Evolutionary conservation across 1,140 invertebrate species (phyloP).

Genomic region (Meteorus sp.): DNA sequence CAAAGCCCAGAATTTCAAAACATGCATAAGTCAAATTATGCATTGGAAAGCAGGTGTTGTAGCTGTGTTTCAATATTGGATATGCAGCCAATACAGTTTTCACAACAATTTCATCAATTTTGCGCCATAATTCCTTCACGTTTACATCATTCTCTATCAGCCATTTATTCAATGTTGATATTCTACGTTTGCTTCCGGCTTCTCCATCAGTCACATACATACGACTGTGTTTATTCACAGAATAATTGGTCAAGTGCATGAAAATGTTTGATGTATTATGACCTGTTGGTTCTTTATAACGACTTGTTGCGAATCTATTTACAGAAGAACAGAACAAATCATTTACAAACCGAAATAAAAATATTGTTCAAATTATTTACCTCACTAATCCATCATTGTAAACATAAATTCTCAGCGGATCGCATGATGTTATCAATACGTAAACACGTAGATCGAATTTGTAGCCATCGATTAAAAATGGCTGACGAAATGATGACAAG

Average conservation of each 20-base stretch:
- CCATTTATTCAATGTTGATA: constrained; percentile 79
- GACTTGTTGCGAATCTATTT: constrained; percentile 86
- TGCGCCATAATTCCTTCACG: constrained; percentile 74
- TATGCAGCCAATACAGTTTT: constrained; percentile 86
- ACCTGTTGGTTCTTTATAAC: constrained; percentile 78
- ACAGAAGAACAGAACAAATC: no score
- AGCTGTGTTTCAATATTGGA: constrained; percentile 84
- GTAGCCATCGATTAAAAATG: constrained; percentile 90
- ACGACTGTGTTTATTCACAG: constrained; percentile 88
- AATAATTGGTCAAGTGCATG: constrained; percentile 98
- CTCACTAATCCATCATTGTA: constrained; percentile 94
- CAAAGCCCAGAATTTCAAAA: constrained; percentile 88
- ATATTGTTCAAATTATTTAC: constrained; percentile 44
- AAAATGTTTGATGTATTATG: constrained; percentile 83
- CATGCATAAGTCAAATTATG: constrained; percentile 83
- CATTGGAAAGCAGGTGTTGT: constrained; percentile 83
- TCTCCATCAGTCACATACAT: constrained; percentile 77
- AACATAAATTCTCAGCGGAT: constrained; percentile 90
- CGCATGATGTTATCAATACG: constrained; percentile 89
- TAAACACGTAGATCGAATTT: constrained; percentile 98
- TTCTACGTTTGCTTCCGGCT: constrained; percentile 81
- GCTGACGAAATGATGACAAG: constrained; percentile 57
- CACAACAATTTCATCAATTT: constrained; percentile 86
- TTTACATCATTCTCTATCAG: constrained; percentile 71
- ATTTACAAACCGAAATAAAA: no score